Conservation (phyloP, 2,113 vertebrate genomes). For the Lepisosteus osseus region DNA sequence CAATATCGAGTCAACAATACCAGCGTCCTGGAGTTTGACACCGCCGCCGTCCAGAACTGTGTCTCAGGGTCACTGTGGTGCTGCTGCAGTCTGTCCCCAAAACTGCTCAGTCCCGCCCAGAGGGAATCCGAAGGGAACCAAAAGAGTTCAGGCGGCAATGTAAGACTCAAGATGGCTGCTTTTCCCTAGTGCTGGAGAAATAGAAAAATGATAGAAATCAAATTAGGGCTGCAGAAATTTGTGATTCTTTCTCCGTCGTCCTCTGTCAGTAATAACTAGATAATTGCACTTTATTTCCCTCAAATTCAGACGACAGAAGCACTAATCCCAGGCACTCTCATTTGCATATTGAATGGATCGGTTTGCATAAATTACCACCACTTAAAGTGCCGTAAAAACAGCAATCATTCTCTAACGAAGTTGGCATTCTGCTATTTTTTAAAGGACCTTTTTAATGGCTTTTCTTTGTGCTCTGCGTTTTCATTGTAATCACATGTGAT, state of each 20-base stretch:
- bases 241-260: conserved; percentile 58
- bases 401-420: conserved; percentile 69
- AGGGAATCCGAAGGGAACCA: no score
- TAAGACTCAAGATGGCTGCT: background rate
- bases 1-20: no score
- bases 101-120: no score
- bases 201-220: conserved; percentile 62
- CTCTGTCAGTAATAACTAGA: conserved; percentile 70
- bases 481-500: conserved; percentile 59
- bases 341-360: conserved; percentile 77
- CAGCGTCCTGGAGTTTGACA: no score
- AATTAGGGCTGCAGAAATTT: conserved; percentile 67
- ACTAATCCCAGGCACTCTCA: conserved; percentile 60
- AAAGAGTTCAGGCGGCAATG: background rate
- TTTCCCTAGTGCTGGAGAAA: conserved; percentile 39
- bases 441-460: conserved; percentile 61
- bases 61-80: no score
- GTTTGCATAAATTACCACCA: conserved; percentile 75
- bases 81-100: no score
- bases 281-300: conserved; percentile 78
- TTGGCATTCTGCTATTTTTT: conserved; percentile 52
- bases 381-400: conserved; percentile 71
- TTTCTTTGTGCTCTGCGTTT: conserved; percentile 68
- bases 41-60: no score
- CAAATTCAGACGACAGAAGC: conserved; percentile 62